Conservation (phyloP, 1,140 invertebrate genomes). For the Drosophila takahashii region DNA sequence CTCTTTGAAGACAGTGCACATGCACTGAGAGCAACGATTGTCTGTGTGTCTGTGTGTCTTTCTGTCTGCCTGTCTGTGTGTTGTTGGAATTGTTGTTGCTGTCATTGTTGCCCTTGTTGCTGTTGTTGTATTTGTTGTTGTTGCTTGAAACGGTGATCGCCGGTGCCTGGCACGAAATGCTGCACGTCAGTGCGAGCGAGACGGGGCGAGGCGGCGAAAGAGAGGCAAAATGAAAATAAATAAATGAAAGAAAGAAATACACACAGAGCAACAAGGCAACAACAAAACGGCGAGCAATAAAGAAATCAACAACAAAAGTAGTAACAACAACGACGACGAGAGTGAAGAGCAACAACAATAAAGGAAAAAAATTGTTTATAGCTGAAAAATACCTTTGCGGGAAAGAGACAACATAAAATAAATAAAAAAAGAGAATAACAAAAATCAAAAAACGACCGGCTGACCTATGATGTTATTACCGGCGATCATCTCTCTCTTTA, state of each 20-base stretch:
- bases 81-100: conserved; percentile 30
- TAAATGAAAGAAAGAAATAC: conserved; percentile 39
- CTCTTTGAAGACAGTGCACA: conserved; percentile 47
- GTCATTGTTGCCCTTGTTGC: conserved; percentile 20
- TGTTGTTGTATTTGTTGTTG: conserved; percentile 35
- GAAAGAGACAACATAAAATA: conserved; percentile 19
- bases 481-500: conserved; percentile 26
- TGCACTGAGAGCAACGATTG: conserved; percentile 61
- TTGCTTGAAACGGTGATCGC: conserved; percentile 72
- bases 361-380: conserved; percentile 11
- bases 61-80: conserved; percentile 23
- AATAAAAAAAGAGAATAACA: conserved; percentile 11
- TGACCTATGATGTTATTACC: conserved; percentile 78
- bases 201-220: conserved; percentile 12
- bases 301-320: conserved; percentile 40
- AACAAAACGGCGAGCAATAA: conserved; percentile 58
- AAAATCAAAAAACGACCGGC: conserved; percentile 46
- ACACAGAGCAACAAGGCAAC: conserved; percentile 22
- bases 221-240: conserved; percentile 44
- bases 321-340: conserved; percentile 25
- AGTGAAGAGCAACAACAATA: conserved; percentile 37
- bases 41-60: conserved; percentile 18
- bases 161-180: conserved; percentile 72
- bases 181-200: conserved; percentile 41
- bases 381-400: conserved; percentile 49